These are phyloP conservation scores for Isoperla grammatica DNA, from an alignment of 2,888 invertebrate genomes.

Conservation along the genomic window DNA sequence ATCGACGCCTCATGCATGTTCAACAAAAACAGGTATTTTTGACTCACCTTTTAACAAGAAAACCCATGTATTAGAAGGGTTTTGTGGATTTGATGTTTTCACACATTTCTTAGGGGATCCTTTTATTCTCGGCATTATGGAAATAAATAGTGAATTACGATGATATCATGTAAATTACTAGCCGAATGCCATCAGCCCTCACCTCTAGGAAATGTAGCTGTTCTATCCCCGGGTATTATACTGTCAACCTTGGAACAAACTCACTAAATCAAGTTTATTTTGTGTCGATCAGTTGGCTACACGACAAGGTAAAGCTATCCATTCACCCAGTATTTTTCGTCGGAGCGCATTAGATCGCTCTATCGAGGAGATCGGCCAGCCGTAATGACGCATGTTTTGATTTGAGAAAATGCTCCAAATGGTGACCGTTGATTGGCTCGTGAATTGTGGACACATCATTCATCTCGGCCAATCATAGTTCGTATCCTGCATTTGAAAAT, in stretches of 20 bases:
- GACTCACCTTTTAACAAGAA: slow-evolving; percentile 58
- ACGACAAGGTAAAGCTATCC: too few relatives aligned
- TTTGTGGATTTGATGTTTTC: slow-evolving; percentile 48
- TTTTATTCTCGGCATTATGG: slow-evolving; percentile 52
- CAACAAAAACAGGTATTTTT: too few relatives aligned
- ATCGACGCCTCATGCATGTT: slow-evolving; percentile 22
- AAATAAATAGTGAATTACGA: too few relatives aligned
- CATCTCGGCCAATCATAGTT: too few relatives aligned
- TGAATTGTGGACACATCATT: too few relatives aligned
- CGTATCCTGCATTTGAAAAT: too few relatives aligned
- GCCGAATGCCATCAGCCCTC: slow-evolving; percentile 24
- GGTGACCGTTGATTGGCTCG: too few relatives aligned
- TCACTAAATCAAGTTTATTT: not conserved
- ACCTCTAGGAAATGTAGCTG: not conserved
- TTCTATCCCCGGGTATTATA: not conserved
- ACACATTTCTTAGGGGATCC: slow-evolving; percentile 50
- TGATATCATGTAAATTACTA: slow-evolving; percentile 19
- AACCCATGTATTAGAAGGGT: slow-evolving; percentile 62
- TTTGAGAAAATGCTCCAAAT: too few relatives aligned
- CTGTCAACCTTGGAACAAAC: not conserved
- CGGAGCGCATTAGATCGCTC: too few relatives aligned
- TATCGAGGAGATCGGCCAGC: too few relatives aligned
- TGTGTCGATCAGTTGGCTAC: not conserved
- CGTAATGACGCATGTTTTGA: too few relatives aligned
- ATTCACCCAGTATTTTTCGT: too few relatives aligned